Evolutionary conservation across 2,797 vertebrate species (phyloP).

Genomic region (Columba guinea): DNA sequence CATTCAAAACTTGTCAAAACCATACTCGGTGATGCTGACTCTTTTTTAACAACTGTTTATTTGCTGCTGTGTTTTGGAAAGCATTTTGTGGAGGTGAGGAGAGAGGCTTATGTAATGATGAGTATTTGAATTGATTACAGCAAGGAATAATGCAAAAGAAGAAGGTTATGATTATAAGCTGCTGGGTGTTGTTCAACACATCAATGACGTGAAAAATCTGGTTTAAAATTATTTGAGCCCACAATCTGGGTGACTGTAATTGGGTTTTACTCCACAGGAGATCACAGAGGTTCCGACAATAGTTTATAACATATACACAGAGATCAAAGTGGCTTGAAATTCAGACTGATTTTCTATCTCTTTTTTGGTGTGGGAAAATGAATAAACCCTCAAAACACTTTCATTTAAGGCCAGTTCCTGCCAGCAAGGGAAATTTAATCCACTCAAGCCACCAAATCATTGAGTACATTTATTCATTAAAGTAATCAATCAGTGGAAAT

Average conservation of each 20-base stretch:
- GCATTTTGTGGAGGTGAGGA: not conserved
- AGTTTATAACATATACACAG: conserved; percentile 49
- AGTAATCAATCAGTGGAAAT: conserved; percentile 73
- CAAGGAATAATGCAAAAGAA: not conserved
- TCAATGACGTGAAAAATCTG: conserved; percentile 36
- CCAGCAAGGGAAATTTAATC: conserved; percentile 73
- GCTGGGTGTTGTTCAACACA: not conserved
- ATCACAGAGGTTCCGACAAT: not conserved
- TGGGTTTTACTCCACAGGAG: conserved; percentile 33
- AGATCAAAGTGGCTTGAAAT: conserved; percentile 66
- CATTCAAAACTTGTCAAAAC: not conserved
- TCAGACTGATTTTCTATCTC: conserved; percentile 31
- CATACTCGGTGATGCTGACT: accelerated
- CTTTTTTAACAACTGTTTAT: not conserved
- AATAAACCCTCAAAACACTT: conserved; percentile 61
- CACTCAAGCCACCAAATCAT: conserved; percentile 61
- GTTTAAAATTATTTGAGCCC: conserved; percentile 47
- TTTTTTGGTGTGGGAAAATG: conserved; percentile 8
- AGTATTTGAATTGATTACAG: not conserved
- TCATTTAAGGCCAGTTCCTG: conserved; percentile 62
- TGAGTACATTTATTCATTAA: conserved; percentile 77
- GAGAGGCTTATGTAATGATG: not conserved
- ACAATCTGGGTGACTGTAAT: not conserved
- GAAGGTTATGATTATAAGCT: not conserved
- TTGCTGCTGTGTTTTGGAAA: conserved; percentile 14